Evolutionary conservation across 1,140 invertebrate genomes (phyloP).

Genomic region (Wasmannia auropunctata): DNA sequence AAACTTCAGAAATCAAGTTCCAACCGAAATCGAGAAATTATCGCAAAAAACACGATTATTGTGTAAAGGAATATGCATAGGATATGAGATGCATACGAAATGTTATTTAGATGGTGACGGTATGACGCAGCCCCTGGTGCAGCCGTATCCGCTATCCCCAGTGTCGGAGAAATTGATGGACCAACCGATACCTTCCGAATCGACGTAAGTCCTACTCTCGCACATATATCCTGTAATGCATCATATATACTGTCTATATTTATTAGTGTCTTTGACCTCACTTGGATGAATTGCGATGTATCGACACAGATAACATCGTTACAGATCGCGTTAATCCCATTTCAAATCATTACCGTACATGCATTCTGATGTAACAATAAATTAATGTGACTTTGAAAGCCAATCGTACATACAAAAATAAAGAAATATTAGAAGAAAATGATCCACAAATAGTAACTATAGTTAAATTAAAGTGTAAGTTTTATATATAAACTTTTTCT

Average conservation of each 20-base stretch:
- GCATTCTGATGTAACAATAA: too few species aligned
- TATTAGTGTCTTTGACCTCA: too few species aligned
- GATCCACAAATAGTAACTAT: not conserved
- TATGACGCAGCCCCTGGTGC: slow-evolving; percentile 89
- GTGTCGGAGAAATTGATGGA: slow-evolving; percentile 89
- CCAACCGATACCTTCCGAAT: slow-evolving; percentile 90
- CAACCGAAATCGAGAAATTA: not conserved
- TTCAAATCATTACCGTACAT: too few species aligned
- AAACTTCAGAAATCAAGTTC: not conserved
- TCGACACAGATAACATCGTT: too few species aligned
- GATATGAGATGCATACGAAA: slow-evolving; percentile 43
- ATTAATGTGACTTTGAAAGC: too few species aligned
- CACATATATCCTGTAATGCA: not conserved
- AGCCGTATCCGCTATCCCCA: slow-evolving; percentile 89
- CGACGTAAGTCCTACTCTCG: slow-evolving; percentile 88
- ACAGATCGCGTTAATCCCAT: too few species aligned
- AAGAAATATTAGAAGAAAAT: not conserved
- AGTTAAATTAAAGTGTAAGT: not conserved
- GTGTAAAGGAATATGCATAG: not conserved
- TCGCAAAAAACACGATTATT: not conserved
- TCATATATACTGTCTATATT: not conserved
- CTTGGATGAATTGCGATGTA: too few species aligned
- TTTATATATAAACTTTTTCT: too few species aligned
- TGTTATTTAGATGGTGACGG: slow-evolving; percentile 78
- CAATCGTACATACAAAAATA: not conserved